Base-by-base conservation (phyloP, 2,797 vertebrate genomes). In the Cichlasoma orientale region DNA sequence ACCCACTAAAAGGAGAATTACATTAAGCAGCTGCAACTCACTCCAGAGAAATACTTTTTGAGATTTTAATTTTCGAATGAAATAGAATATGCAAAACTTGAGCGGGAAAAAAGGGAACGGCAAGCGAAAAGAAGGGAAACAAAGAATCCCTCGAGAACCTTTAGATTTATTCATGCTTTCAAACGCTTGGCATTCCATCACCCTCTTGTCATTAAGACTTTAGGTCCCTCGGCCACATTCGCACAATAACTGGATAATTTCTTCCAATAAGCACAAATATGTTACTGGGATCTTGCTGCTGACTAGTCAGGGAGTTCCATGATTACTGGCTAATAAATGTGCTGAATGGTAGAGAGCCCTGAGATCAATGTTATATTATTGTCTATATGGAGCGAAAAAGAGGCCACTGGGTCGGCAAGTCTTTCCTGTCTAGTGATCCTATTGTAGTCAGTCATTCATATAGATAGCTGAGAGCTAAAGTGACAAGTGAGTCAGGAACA, bases 371-470 rank as follows among this genome's bases (percentile, higher is more conserved):
- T 82, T 92, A 74, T 78, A 79, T 92, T 91, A 89, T 90, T 85
- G 90, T 93, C 88, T 85, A 57, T 76, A 73, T 59, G 54, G 74
- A 61, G 83, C 83, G 84, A 92, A 14, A 94, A 95, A 74, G 84
- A 91, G 91, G 92, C 85, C 91, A 93, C 78, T 86, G 90, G 87
- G 82, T 85, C 81, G 86, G 75, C 80, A 81, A n/a, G 86, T 74
- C 73, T 92, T 94, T 93, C 92, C 93, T 70, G 92, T 94, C 93
- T 93, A 12, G 90, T 94, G 90, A 82, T 86, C 92, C 93, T 13
- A 89, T 94, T 95, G 91, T 93, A 44, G 80, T 69, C 84, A 57
- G 56, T 69, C 79, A 82, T 90, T 92, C 79, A 82, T 25, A 81
- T 21, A 77, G 82, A 88, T 84, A 70, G 91, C 94, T 84, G 31